phyloP scores from a whole-genome alignment of 2,888 invertebrate genomes.

The Gordius sp. region DNA sequence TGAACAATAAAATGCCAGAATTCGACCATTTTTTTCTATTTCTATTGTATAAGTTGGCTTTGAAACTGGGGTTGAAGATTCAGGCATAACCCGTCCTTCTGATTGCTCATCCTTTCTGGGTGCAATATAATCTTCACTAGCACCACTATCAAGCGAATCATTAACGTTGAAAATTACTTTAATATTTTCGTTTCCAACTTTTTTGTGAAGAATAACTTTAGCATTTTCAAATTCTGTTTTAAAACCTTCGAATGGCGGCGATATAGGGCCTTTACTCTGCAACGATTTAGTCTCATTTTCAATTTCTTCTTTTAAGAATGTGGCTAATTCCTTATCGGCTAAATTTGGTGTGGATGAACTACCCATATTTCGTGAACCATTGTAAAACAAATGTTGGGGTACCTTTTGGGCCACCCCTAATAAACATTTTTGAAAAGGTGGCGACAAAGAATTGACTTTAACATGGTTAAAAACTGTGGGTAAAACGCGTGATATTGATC shows the following conservation, averaged over 20 bases:
- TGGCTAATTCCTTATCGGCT: constrained; percentile 8
- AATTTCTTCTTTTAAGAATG: constrained; percentile 12
- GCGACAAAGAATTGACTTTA: too few relatives aligned
- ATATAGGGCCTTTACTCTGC: not conserved
- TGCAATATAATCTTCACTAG: not conserved
- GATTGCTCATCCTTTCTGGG: not conserved
- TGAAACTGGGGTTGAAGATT: not conserved
- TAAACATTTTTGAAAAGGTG: too few relatives aligned
- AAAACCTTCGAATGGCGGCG: not conserved
- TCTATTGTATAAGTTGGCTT: constrained; percentile 11
- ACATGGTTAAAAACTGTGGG: too few relatives aligned
- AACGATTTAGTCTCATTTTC: constrained; percentile 8
- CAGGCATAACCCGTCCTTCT: not conserved
- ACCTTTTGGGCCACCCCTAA: too few relatives aligned
- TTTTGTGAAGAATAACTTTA: not conserved
- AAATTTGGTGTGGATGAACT: not conserved
- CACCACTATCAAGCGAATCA: not conserved
- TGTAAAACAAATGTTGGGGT: too few relatives aligned
- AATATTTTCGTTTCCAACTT: not conserved
- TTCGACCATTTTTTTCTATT: constrained; percentile 6
- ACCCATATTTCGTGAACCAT: too few relatives aligned
- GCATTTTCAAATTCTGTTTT: not conserved
- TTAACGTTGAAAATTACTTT: constrained; percentile 13
- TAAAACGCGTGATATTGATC: too few relatives aligned
- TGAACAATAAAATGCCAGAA: constrained; percentile 1